Percentiles rank a stretch among this genome's conserved stretches.
Conservation (phyloP, 2,888 invertebrate species). For the Nymphalis urticae region DNA sequence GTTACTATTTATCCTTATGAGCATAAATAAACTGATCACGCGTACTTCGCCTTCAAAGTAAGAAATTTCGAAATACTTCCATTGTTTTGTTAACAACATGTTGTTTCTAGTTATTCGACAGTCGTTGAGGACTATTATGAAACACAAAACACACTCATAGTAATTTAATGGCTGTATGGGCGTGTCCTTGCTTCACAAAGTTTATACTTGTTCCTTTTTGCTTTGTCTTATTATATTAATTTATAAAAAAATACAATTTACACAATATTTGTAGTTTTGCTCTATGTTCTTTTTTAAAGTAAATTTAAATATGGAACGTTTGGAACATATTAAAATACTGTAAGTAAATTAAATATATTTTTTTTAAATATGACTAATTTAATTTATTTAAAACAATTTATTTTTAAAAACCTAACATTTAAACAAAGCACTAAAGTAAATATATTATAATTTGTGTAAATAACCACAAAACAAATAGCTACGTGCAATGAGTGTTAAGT, state of each 20-base stretch:
- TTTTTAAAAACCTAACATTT: not conserved
- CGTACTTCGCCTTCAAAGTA: conserved; percentile 49
- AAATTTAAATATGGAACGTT: too few relatives aligned
- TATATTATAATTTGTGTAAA: not conserved
- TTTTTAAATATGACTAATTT: too few relatives aligned
- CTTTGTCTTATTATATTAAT: not conserved
- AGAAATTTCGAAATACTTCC: conserved; percentile 55
- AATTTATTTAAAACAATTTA: too few relatives aligned
- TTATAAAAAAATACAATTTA: not conserved
- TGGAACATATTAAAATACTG: too few relatives aligned
- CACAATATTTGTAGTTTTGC: not conserved
- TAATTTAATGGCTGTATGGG: conserved; percentile 18
- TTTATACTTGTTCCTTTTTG: conserved; percentile 4
- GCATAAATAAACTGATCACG: conserved; percentile 60
- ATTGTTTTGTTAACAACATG: conserved; percentile 56
- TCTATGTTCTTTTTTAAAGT: not conserved
- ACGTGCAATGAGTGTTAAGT: conserved; percentile 47
- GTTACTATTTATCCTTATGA: conserved; percentile 53
- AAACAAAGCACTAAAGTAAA: not conserved
- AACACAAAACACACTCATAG: conserved; percentile 52
- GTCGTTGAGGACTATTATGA: conserved; percentile 50
- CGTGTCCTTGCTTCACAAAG: conserved; percentile 25
- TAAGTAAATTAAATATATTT: too few relatives aligned
- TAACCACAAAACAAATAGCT: conserved; percentile 14
- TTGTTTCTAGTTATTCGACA: conserved; percentile 31